Evolutionary conservation across 1,140 invertebrate species (phyloP), one percentile per base, ranked within the genome.

Genomic region (Kradibia gibbosae): DNA sequence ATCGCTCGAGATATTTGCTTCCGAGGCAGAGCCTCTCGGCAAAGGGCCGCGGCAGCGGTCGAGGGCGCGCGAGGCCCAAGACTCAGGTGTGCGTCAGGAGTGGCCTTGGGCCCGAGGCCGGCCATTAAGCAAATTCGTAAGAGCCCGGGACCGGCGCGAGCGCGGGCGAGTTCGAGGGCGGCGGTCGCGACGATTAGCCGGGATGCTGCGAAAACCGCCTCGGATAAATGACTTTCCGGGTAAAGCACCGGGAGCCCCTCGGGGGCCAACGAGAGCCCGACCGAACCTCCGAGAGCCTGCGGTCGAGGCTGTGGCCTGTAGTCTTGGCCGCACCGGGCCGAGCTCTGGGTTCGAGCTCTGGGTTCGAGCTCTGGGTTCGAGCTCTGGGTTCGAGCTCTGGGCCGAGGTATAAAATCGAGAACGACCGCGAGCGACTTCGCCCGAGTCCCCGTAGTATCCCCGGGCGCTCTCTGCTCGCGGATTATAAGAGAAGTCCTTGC

Each of bases 401-500:
- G 11, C 10, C 11, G 11, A 22, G 60, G 62, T 20, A 75, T 77
- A 77, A 77, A 65, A 10, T 4, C n/a, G 50, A 22, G 31, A 65
- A 60, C 55, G n/a, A 62, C 36, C 74, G 72, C n/a, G 34, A n/a
- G 39, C 20, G 55, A 3, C 8, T 42, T 11, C 50, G 34, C n/a
- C 55, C 34, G 62, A 42, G 45, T 50, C 31, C 57, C 57, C 36
- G 57, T 77, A 78, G 81, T 80, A 80, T 72, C 34, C 75, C 60
- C 74, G 34, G 60, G 28, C 31, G 31, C 36, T 65, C 48, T n/a
- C n/a, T 53, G 36, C 31, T 36, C 65, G 76, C 72, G 60, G 79
- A 82, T 83, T 78, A 82, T 82, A 80, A 67, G 78, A 65, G 67
- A 74, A 84, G 73, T 80, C 78, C 34, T 76, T 36, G 70, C 78